Conservation (phyloP, 2,888 invertebrate species). For the Latrodectus elegans region DNA sequence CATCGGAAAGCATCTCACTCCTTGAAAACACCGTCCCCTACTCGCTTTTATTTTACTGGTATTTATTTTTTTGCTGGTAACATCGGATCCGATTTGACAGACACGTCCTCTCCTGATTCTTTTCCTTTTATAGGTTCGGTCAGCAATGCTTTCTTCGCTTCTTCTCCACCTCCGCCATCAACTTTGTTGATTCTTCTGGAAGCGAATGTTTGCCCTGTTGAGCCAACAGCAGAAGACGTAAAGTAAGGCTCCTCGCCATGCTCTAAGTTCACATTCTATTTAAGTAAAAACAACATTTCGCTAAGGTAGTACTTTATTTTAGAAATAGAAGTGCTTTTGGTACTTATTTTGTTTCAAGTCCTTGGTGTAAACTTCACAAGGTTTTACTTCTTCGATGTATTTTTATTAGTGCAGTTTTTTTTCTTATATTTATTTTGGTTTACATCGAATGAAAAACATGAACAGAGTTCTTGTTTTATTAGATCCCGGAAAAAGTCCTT, state of each 20-base stretch:
- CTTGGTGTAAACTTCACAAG: conserved; percentile 59
- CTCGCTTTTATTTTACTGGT: conserved; percentile 38
- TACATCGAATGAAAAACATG: neutral
- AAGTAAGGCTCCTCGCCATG: conserved; percentile 12
- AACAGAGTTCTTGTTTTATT: neutral
- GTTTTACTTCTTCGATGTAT: conserved; percentile 20
- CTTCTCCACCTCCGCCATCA: neutral
- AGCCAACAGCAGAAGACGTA: conserved; percentile 28
- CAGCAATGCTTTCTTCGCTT: conserved; percentile 7
- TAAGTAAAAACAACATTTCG: conserved; percentile 66
- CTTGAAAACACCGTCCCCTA: neutral
- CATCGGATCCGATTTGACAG: conserved; percentile 63
- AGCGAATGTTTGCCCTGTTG: conserved; percentile 56
- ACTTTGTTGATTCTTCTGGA: conserved; percentile 54
- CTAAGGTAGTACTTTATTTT: conserved; percentile 46
- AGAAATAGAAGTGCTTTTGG: conserved; percentile 4
- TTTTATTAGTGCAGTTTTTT: neutral
- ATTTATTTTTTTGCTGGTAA: conserved; percentile 52
- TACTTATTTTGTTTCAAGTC: conserved; percentile 18
- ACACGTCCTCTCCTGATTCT: conserved; percentile 17
- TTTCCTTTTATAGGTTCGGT: conserved; percentile 41
- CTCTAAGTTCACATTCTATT: conserved; percentile 52
- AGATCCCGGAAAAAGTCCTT: neutral
- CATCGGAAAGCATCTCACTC: too few relatives aligned
- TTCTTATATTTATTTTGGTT: neutral